phyloP scores from a whole-genome alignment of 92 coral and sea anemone genomes.

The Metridium senile region DNA sequence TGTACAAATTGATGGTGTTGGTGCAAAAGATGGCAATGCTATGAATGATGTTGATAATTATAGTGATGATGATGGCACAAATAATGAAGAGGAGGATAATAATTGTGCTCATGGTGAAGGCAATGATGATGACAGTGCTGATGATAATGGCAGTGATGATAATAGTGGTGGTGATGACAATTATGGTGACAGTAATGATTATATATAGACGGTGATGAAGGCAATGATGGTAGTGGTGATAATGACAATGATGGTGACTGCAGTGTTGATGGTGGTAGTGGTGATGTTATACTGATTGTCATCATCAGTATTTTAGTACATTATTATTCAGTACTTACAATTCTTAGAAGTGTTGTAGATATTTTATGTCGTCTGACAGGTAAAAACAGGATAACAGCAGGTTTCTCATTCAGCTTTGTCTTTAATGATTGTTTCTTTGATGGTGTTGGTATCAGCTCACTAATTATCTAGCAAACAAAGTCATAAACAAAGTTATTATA shows the following conservation, averaged over 20 bases:
- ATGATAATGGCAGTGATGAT: background rate
- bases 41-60: too few relatives aligned
- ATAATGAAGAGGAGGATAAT: background rate
- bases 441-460: slow-evolving; percentile 61
- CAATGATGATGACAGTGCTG: background rate
- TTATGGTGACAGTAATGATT: too few relatives aligned
- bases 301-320: too few relatives aligned
- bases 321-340: slow-evolving; percentile 46
- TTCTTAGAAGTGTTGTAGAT: slow-evolving; percentile 32
- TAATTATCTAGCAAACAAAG: slow-evolving; percentile 55
- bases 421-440: slow-evolving; percentile 48
- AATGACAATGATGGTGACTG: too few relatives aligned
- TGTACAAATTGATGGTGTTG: too few relatives aligned
- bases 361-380: slow-evolving; percentile 53
- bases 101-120: background rate
- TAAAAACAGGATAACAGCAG: slow-evolving; percentile 84
- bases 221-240: too few relatives aligned
- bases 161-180: too few relatives aligned
- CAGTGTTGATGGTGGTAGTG: too few relatives aligned
- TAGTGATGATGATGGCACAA: too few relatives aligned
- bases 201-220: too few relatives aligned
- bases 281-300: too few relatives aligned
- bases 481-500: background rate
- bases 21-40: too few relatives aligned
- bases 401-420: slow-evolving; percentile 58